phyloP scores from a whole-genome alignment of 2,113 vertebrate species.

The Cyprinodon brontotheroides region DNA sequence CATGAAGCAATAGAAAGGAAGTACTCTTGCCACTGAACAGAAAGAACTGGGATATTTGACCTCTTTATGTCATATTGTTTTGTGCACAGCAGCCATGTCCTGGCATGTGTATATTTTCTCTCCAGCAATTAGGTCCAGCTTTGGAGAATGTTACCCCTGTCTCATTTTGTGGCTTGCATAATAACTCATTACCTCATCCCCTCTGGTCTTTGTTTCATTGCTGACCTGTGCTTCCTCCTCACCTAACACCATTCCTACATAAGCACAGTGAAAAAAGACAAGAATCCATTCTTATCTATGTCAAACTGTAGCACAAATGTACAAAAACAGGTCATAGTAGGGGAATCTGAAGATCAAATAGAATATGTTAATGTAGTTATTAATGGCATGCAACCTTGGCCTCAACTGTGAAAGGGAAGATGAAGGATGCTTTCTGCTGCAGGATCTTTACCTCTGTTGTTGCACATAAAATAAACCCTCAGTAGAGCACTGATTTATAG shows the following conservation, averaged over 20 bases:
- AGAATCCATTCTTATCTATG: not conserved
- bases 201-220: constrained; percentile 35
- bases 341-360: not conserved
- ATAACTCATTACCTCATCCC: constrained; percentile 42
- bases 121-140: constrained; percentile 36
- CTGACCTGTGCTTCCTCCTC: constrained; percentile 13
- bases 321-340: constrained; percentile 17
- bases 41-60: not conserved
- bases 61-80: not conserved
- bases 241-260: constrained; percentile 24
- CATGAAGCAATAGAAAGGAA: not conserved
- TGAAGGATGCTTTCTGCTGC: constrained; percentile 3
- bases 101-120: constrained; percentile 27
- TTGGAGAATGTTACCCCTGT: constrained; percentile 40
- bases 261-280: constrained; percentile 24
- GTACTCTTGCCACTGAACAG: not conserved
- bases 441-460: not conserved
- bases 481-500: not conserved
- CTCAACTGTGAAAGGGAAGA: constrained; percentile 15
- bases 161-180: constrained; percentile 33
- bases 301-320: not conserved
- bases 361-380: constrained; percentile 6
- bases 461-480: constrained; percentile 13
- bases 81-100: not conserved
- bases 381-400: constrained; percentile 6